Evolutionary conservation across 2,113 vertebrate genomes (phyloP), one percentile per base, ranked within the genome.

Genomic region (Serilophus lunatus): DNA sequence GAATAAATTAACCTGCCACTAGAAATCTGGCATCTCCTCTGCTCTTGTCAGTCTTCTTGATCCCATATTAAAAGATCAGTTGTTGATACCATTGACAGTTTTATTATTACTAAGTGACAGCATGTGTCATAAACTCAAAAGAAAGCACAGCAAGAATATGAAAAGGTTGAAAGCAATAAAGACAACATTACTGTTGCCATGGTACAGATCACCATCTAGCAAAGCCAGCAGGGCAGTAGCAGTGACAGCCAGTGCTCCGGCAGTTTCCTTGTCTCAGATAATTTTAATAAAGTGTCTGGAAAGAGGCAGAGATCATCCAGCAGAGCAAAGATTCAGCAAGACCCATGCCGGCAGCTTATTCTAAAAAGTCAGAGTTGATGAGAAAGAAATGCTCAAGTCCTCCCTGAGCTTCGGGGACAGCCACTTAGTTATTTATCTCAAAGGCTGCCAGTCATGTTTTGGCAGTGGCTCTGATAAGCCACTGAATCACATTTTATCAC

Each of bases 21-120:
- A 77, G 66, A 95, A 95, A 93, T 35, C 45, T 42, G 45, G 29
- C 22, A 45, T 38, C 63, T 51, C 47, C 33, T 93, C 80, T 77
- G 71, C 59, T 86, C 50, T 88, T 94, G 64, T 88, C 87, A 93
- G 68, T 54, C 47, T 70, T 95, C 50, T 72, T 40, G 42, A 77
- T 95, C 29, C 40, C 45, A 18, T 68, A 42, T 72, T 89, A 85
- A 92, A 92, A 87, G 31, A 95, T 78, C 31, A 70, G 54, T 24
- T 88, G 50, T 59, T 80, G 44, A 74, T 87, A 77, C 13, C 51
- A 68, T 10, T 88, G 93, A 81, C 92, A 94, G 54, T 68, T 96
- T 94, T 83, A 90, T 83, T 92, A 94, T 85, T 86, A 31, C 22
- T 59, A 85, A 85, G 70, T 65, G 90, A 83, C 92, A 95, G 85